Percentiles rank a stretch among this genome's conserved stretches.
Evolutionary conservation across 2,797 vertebrate species (phyloP).

Genomic region (Bovichtus variegatus): DNA sequence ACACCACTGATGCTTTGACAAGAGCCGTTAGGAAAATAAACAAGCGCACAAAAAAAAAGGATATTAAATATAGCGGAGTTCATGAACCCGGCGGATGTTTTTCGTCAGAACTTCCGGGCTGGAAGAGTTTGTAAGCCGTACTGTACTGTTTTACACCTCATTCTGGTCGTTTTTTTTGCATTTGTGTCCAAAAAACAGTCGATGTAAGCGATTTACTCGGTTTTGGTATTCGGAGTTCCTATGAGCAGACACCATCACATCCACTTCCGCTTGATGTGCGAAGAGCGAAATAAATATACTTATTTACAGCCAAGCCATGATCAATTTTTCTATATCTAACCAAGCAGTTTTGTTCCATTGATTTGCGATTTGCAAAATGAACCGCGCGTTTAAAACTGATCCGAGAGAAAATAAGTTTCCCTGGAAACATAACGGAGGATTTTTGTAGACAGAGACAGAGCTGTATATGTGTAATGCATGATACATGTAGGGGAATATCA

Average conservation of each 20-base stretch:
- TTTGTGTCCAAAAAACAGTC: neutral
- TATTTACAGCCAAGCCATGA: too few species aligned
- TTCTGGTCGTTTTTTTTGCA: neutral
- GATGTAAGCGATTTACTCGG: neutral
- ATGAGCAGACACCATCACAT: neutral
- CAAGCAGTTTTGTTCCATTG: too few species aligned
- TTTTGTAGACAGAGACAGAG: too few species aligned
- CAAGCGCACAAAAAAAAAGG: constrained; percentile 14
- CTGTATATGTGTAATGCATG: neutral
- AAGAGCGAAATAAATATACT: too few species aligned
- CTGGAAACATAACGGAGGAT: too few species aligned
- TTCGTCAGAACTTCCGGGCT: neutral
- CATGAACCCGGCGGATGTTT: constrained; percentile 16
- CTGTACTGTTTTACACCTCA: neutral
- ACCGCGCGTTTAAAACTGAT: too few species aligned
- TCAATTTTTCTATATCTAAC: too few species aligned
- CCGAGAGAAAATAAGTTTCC: too few species aligned
- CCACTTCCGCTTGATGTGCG: neutral
- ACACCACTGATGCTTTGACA: constrained; percentile 42
- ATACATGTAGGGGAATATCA: too few species aligned
- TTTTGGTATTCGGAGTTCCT: neutral
- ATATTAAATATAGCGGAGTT: constrained; percentile 41
- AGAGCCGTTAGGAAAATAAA: constrained; percentile 39
- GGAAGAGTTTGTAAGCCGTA: neutral
- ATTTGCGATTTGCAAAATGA: too few species aligned